Evolutionary conservation across 2,113 vertebrate genomes (phyloP), one percentile per base, ranked within the genome.

Genomic region (Rallus limicola): DNA sequence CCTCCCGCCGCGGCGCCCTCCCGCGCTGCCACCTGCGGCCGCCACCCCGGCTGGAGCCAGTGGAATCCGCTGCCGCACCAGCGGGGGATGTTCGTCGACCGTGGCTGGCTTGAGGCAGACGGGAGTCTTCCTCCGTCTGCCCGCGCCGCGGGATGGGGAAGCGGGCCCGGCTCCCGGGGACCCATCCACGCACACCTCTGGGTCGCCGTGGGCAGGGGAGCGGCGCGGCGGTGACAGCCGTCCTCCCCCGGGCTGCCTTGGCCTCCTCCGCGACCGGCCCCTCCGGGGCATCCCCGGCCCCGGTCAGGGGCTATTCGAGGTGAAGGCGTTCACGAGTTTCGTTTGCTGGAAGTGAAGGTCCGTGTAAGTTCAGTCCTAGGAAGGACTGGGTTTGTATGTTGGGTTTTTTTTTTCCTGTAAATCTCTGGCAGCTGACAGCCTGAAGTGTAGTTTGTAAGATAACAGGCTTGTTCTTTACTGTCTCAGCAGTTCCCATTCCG

Each of bases 361-460:
- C 42, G 20, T 56, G 88, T 82, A 64, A 68, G 53, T 72, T 91
- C 84, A 50, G 86, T n/a, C 48, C 76, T 78, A 86, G 86, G 89
- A 89, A 96, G 48, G 69, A 46, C 15, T 46, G 44, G 62, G 28
- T 48, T 48, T 48, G 48, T 48, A 20, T 48, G 44, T 46, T 46
- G 44, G 44, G 44, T 48, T 23, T 34, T 2, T 34, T 2, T 90
- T 96, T 97, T 91, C 95, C 91, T 92, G 94, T 97, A 97, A 97
- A 95, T 97, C 96, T 96, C 87, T 95, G 91, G 89, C 91, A 96
- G 96, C 79, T 97, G 97, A 97, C 97, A 97, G 95, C 84, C 92
- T 96, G 95, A 97, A 96, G 96, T 97, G 96, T 96, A 95, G 95
- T 92, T 95, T 97, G 94, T 96, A 88, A 97, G 96, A 97, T 97